phyloP scores from a whole-genome alignment of 2,797 vertebrate genomes.

The Chanos chanos region DNA sequence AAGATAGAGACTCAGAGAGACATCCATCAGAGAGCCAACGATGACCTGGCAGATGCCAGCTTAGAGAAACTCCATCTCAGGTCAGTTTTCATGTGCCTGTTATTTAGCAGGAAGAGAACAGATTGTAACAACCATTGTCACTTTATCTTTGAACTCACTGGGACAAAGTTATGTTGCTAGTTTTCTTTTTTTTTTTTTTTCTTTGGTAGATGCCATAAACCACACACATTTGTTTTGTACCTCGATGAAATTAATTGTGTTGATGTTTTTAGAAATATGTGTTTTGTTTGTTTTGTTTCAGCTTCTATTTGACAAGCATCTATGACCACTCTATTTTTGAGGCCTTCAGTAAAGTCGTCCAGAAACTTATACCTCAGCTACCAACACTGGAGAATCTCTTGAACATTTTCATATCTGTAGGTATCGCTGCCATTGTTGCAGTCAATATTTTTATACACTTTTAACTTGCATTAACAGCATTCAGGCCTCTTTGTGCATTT shows the following conservation, averaged over 20 bases:
- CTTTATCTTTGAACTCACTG: no score
- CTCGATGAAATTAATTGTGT: neutral
- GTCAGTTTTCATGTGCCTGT: neutral
- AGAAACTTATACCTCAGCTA: conserved; percentile 98
- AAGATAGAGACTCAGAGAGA: conserved; percentile 40
- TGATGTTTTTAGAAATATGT: no score
- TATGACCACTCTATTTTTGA: conserved; percentile 99
- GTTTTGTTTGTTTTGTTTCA: no score
- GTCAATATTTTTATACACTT: no score
- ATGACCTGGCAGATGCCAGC: conserved; percentile 13
- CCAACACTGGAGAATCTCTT: conserved; percentile 98
- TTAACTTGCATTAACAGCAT: no score
- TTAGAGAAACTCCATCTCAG: conserved; percentile 20
- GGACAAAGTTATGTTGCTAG: no score
- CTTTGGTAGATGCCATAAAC: no score
- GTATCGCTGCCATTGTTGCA: conserved; percentile 44
- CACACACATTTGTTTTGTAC: no score
- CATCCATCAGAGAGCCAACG: conserved; percentile 14
- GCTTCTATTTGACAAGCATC: conserved; percentile 99
- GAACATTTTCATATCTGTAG: conserved; percentile 99
- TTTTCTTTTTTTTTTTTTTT: no score
- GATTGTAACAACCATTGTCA: neutral
- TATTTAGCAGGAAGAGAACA: no score
- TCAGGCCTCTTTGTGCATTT: no score
- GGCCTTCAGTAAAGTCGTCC: conserved; percentile 99